Evolutionary conservation across 2,113 vertebrate genomes (phyloP), one percentile per base, ranked within the genome.

Genomic region (Lynx canadensis): DNA sequence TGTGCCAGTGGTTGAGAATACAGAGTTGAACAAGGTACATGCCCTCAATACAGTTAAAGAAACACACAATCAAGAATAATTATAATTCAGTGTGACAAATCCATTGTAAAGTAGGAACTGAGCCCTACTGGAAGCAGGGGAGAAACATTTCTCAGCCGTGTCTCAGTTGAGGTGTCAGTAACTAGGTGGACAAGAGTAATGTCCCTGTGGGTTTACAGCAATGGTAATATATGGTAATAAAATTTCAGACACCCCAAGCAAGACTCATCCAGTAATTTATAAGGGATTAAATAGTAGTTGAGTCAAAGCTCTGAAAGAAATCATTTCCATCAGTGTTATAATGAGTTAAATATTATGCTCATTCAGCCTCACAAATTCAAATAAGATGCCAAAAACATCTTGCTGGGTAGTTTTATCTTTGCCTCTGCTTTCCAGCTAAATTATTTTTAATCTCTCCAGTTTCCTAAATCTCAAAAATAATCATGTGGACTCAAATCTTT

Each of bases 391-490:
- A 73, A 65, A 81, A 73, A 45, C n/a, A 38, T 80, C 79, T 38
- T 80, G 2, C 31, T n/a, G 29, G 73, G 38, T 27, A 73, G 29
- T 57, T 95, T 83, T 33, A 27, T 92, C 83, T 87, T 60, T 80
- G 55, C 48, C 19, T 89, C 11, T 69, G n/a, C 55, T 57, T 79
- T 82, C 25, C 13, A 86, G 86, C 1, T 80, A 52, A 89, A 71
- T 60, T 78, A 78, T 48, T 86, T 81, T 79, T 91, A 65, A 93
- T 93, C 14, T 65, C 23, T 50, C 11, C 7, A 14, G 11, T 55
- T 82, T 89, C 65, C 81, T 63, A 66, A 91, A 29, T 76, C 50
- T 94, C 27, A 84, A 88, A 84, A 66, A 92, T 52, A 55, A 81
- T 50, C 45, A 50, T 13, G 3, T n/a, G 33, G 25, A n/a, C 31